Base-by-base conservation (phyloP, 2,113 vertebrate genomes). In the Acrocephalus arundinaceus region DNA sequence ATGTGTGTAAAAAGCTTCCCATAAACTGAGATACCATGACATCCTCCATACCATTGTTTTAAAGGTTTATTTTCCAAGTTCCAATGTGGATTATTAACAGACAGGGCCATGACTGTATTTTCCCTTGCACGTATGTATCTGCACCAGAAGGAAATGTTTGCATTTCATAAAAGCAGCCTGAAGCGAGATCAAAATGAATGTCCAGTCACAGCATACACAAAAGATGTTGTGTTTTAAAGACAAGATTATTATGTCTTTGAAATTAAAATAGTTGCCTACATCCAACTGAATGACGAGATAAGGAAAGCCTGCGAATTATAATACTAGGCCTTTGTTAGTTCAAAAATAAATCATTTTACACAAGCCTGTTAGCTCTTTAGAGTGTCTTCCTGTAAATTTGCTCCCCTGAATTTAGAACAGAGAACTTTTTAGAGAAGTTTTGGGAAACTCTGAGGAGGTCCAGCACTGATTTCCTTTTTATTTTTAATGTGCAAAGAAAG, bases 181-280 rank as follows among this genome's bases (percentile, higher is more conserved):
- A 94, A 89, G 91, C 19, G 30, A 96, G 93, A 97, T 90, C 85
- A 94, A 88, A 96, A 96, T 96, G 85, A 90, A 80, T 86, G 90
- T 83, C 79, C 92, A 94, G 92, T 71, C 90, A 35, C 11, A 90
- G 72, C 72, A 52, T 94, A 97, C 79, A 95, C 94, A 95, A 83
- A 97, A 90, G 94, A 84, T 90, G 77, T 88, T 83, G 33, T 75
- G 75, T 90, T 91, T 95, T 95, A 81, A 86, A 92, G 93, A 90
- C 76, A 81, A 89, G 94, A 89, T 93, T 96, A 89, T 93, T 90
- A 63, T 81, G 80, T 59, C 93, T 95, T 95, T 90, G 92, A 92
- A 88, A 92, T 80, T n/a, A 62, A 86, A 92, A 92, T 46, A 37
- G 59, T 88, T 93, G 75, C 59, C 92, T 90, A 39, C 51, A 28